These are phyloP conservation scores for Acheta domesticus DNA, from an alignment of 2,888 invertebrate genomes.

Conservation along the genomic window DNA sequence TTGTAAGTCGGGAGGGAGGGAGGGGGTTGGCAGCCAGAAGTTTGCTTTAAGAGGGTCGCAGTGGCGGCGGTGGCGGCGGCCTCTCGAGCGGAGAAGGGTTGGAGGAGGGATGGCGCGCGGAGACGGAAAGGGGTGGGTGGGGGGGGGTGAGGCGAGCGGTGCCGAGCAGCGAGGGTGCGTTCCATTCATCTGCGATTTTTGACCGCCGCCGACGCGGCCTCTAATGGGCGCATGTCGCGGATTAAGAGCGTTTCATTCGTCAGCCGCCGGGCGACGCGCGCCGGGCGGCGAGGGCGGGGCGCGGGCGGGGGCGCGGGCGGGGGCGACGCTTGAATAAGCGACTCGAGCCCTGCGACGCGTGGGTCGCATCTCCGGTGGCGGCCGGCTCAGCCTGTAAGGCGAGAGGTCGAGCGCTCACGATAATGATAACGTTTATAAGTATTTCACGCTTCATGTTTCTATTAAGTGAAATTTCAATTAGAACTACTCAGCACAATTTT, in stretches of 20 bases:
- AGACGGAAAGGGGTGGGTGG: neutral
- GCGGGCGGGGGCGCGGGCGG: neutral
- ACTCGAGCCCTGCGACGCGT: too few species aligned
- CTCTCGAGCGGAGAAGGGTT: constrained; percentile 21
- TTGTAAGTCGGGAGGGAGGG: constrained; percentile 25
- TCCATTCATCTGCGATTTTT: constrained; percentile 29
- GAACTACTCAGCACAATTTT: too few species aligned
- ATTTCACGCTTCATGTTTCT: too few species aligned
- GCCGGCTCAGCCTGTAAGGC: too few species aligned
- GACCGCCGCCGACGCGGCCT: constrained; percentile 8
- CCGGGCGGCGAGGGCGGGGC: too few species aligned
- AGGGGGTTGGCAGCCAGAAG: constrained; percentile 29
- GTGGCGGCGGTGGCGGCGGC: neutral
- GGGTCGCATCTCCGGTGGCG: too few species aligned
- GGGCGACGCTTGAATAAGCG: neutral
- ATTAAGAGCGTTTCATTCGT: constrained; percentile 18
- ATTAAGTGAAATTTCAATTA: too few species aligned
- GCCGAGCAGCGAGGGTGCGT: constrained; percentile 11
- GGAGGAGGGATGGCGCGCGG: constrained; percentile 12
- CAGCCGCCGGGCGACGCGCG: neutral
- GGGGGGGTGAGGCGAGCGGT: neutral
- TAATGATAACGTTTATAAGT: too few species aligned
- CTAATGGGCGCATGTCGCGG: constrained; percentile 18
- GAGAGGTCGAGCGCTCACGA: too few species aligned
- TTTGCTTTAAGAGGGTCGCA: constrained; percentile 28